Percentiles rank a stretch among this genome's conserved stretches.
Conservation (phyloP, 2,888 invertebrate genomes). For the Cerceris ruficornis region DNA sequence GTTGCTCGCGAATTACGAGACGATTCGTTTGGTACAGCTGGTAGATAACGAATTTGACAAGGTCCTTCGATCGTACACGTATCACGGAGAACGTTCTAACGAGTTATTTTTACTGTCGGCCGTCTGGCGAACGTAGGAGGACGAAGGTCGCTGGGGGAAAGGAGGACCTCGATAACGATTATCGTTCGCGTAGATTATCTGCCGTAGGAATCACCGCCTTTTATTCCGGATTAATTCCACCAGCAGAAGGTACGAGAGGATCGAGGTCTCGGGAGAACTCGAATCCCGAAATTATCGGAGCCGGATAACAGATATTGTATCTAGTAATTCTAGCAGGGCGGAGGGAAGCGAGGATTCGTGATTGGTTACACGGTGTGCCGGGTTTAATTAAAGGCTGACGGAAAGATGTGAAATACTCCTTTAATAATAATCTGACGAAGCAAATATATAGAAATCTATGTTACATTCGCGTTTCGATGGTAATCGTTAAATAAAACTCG, state of each 20-base stretch:
- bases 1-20: slow-evolving; percentile 23
- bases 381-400: slow-evolving; percentile 25
- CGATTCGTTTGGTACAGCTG: background rate
- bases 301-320: slow-evolving; percentile 9
- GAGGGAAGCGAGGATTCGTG: background rate
- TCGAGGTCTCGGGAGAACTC: slow-evolving; percentile 6
- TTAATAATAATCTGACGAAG: slow-evolving; percentile 71
- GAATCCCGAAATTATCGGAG: slow-evolving; percentile 9
- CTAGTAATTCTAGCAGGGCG: slow-evolving; percentile 9
- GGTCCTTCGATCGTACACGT: background rate
- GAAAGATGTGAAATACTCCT: slow-evolving; percentile 57
- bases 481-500: slow-evolving; percentile 58
- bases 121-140: background rate
- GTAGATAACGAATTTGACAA: background rate
- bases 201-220: background rate
- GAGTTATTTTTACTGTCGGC: background rate
- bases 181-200: slow-evolving; percentile 16
- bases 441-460: slow-evolving; percentile 69
- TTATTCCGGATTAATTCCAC: slow-evolving; percentile 18
- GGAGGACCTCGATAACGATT: background rate
- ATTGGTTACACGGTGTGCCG: slow-evolving; percentile 2
- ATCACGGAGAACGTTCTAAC: background rate
- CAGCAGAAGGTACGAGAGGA: background rate
- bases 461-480: slow-evolving; percentile 53
- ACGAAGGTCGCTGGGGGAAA: background rate